These are phyloP conservation scores for Platygyra sinensis DNA, from an alignment of 64 coral and sea anemone genomes.

Conservation along the genomic window DNA sequence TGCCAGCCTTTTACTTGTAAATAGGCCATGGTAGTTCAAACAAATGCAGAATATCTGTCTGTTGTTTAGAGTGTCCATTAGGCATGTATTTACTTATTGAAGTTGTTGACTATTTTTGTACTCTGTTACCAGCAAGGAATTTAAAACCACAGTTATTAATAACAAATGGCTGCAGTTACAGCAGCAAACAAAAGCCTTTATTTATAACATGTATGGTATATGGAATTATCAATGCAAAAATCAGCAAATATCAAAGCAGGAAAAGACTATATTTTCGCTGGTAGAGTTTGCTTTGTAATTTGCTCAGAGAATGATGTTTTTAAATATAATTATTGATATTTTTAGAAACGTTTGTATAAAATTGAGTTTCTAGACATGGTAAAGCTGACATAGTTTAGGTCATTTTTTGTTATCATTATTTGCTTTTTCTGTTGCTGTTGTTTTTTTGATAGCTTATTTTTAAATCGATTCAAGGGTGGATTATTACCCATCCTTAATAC, in stretches of 20 bases:
- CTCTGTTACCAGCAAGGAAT: not conserved
- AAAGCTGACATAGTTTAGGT: too few relatives aligned
- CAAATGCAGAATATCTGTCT: not conserved
- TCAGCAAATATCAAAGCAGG: not conserved
- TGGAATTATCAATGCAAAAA: not conserved
- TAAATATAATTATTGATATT: not conserved
- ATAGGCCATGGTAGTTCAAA: not conserved
- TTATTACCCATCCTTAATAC: too few relatives aligned
- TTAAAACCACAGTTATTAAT: not conserved
- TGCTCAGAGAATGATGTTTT: not conserved
- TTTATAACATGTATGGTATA: not conserved
- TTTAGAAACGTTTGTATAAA: not conserved
- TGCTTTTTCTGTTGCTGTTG: too few relatives aligned
- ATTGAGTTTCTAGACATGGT: not conserved
- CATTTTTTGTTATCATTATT: too few relatives aligned
- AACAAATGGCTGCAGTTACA: not conserved
- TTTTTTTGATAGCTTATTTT: too few relatives aligned
- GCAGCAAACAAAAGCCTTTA: not conserved
- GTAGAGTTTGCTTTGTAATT: not conserved
- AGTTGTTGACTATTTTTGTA: slow-evolving; percentile 4
- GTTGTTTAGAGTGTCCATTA: not conserved
- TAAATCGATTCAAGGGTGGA: too few relatives aligned
- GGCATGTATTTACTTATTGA: not conserved
- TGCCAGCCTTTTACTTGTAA: too few relatives aligned
- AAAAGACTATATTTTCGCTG: not conserved